phyloP scores from a whole-genome alignment of 1,140 invertebrate genomes.

The Solenopsis fugax region DNA sequence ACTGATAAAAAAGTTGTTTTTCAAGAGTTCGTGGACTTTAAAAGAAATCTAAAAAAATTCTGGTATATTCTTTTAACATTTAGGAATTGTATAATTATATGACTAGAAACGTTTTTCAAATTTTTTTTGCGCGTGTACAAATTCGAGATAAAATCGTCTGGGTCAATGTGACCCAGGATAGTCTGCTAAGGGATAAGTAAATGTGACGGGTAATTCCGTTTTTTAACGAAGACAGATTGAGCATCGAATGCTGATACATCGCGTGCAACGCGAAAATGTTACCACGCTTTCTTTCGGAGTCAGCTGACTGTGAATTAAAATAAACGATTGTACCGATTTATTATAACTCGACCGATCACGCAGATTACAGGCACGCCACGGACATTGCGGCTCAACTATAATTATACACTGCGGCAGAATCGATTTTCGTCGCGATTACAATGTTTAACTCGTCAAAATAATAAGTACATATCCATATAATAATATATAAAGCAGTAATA shows the following conservation, averaged over 20 bases:
- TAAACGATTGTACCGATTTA: conserved; percentile 43
- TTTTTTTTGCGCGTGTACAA: too few species aligned
- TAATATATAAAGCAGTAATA: neutral
- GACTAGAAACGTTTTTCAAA: too few species aligned
- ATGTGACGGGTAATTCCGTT: neutral
- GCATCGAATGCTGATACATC: conserved; percentile 25
- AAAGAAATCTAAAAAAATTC: too few species aligned
- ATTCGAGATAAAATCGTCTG: too few species aligned
- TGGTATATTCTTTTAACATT: too few species aligned
- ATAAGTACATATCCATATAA: neutral
- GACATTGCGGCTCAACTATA: conserved; percentile 15
- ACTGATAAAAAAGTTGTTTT: too few species aligned
- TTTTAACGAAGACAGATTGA: neutral
- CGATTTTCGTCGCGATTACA: conserved; percentile 27
- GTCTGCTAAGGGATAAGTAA: neutral
- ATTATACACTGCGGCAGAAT: conserved; percentile 1
- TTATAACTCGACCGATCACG: conserved; percentile 28
- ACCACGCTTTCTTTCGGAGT: conserved; percentile 10
- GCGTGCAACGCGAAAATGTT: conserved; percentile 43
- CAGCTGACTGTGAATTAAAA: conserved; percentile 28
- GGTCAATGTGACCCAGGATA: too few species aligned
- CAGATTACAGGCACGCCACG: conserved; percentile 15
- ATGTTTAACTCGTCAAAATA: neutral
- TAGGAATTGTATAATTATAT: too few species aligned
- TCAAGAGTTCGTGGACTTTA: too few species aligned